These are phyloP conservation scores for Euplagia quadripunctaria DNA, from an alignment of 2,888 invertebrate species.

Conservation along the genomic window DNA sequence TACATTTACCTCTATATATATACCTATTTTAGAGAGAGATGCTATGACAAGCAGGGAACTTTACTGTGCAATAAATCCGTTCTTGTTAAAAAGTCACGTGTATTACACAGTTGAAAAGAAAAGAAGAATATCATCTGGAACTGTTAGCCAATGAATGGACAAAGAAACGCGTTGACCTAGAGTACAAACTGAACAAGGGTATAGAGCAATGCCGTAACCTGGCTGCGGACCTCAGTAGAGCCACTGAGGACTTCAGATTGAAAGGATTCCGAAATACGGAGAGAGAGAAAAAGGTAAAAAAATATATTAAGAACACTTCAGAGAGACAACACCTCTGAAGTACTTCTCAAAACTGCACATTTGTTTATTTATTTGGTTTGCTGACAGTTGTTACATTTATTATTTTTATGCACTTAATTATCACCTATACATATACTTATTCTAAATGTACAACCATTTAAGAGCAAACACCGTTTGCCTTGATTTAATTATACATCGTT, in stretches of 20 bases:
- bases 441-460: too few relatives aligned
- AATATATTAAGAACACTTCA: background rate
- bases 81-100: background rate
- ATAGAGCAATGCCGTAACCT: conserved; percentile 88
- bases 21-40: background rate
- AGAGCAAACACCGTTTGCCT: too few relatives aligned
- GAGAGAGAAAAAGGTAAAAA: conserved; percentile 81
- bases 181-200: conserved; percentile 86
- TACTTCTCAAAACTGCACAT: too few relatives aligned
- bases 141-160: conserved; percentile 87
- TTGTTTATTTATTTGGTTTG: too few relatives aligned
- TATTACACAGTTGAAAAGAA: conserved; percentile 81
- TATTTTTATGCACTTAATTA: too few relatives aligned
- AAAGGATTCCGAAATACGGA: conserved; percentile 84
- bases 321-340: too few relatives aligned
- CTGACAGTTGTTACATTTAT: too few relatives aligned
- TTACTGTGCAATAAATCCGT: background rate
- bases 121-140: conserved; percentile 86
- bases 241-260: conserved; percentile 87
- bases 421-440: too few relatives aligned
- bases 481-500: too few relatives aligned
- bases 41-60: too few relatives aligned
- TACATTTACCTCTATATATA: too few relatives aligned
- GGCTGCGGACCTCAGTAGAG: conserved; percentile 87
- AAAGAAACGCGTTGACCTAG: conserved; percentile 84